These are phyloP conservation scores for Neotoma lepida DNA, from an alignment of 2,113 vertebrate species.

Conservation along the genomic window DNA sequence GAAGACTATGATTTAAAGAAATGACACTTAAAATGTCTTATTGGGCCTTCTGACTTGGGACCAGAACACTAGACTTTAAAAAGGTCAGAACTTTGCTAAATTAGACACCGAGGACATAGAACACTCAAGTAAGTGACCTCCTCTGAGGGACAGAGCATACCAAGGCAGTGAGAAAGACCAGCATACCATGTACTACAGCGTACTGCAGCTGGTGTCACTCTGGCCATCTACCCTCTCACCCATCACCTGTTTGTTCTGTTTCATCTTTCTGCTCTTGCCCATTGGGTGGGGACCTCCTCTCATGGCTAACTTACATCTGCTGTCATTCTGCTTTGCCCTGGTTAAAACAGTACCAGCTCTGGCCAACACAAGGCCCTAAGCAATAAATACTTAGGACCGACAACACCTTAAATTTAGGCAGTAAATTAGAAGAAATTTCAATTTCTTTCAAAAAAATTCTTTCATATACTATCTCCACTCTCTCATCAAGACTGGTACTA, in stretches of 20 bases:
- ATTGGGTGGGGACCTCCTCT: neutral
- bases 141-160: neutral
- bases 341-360: neutral
- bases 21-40: neutral
- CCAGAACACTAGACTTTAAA: neutral
- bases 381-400: neutral
- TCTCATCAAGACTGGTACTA: neutral
- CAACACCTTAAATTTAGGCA: neutral
- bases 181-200: neutral
- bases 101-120: neutral
- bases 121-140: neutral
- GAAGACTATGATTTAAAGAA: neutral
- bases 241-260: neutral
- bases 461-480: neutral
- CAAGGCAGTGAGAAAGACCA: neutral
- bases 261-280: neutral
- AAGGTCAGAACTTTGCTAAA: neutral
- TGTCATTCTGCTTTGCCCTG: neutral
- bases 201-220: neutral
- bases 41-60: neutral
- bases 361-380: neutral
- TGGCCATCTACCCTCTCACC: neutral
- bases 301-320: neutral
- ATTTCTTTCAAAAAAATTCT: slow-evolving; percentile 11
- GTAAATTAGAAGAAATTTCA: slow-evolving; percentile 10